A percentile compares a stretch with the other conserved stretches of the same genome.
phyloP scores from a whole-genome alignment of 2,113 vertebrate genomes.

The Lethenteron reissneri region DNA sequence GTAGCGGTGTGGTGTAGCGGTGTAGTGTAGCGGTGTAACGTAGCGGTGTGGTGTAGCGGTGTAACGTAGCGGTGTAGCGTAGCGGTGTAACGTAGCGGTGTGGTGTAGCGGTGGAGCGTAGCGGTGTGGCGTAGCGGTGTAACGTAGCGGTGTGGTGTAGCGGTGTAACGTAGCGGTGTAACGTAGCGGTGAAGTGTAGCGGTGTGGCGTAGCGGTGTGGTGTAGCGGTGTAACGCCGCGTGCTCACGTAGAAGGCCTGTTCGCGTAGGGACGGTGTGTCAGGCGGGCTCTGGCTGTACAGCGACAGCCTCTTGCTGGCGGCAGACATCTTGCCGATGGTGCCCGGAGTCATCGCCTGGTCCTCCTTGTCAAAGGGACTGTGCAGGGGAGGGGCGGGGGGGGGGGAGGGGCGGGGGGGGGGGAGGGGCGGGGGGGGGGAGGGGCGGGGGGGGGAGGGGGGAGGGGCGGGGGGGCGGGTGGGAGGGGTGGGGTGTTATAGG shows the following conservation, averaged over 20 bases:
- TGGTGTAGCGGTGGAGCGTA: not conserved
- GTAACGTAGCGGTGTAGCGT: too few species aligned
- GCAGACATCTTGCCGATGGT: conserved; percentile 56
- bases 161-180: not conserved
- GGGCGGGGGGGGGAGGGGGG: not conserved
- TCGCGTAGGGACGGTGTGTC: conserved; percentile 71
- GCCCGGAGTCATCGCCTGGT: conserved; percentile 45
- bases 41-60: too few species aligned
- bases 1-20: too few species aligned
- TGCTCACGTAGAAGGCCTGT: conserved; percentile 93
- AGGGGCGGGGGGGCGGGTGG: not conserved
- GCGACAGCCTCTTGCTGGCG: conserved; percentile 69
- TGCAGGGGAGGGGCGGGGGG: conserved; percentile 7
- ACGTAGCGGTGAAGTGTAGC: not conserved
- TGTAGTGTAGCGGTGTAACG: too few species aligned
- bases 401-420: not conserved
- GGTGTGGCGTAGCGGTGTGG: not conserved
- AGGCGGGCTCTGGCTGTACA: conserved; percentile 71
- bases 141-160: not conserved
- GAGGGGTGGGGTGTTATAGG: too few species aligned
- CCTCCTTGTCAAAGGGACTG: conserved; percentile 89
- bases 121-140: not conserved
- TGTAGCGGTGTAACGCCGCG: not conserved
- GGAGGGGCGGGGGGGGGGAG: conserved; percentile 5
- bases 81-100: too few species aligned